These are phyloP conservation scores for Leucoptera coffeella DNA, from an alignment of 2,888 invertebrate genomes.

Conservation along the genomic window DNA sequence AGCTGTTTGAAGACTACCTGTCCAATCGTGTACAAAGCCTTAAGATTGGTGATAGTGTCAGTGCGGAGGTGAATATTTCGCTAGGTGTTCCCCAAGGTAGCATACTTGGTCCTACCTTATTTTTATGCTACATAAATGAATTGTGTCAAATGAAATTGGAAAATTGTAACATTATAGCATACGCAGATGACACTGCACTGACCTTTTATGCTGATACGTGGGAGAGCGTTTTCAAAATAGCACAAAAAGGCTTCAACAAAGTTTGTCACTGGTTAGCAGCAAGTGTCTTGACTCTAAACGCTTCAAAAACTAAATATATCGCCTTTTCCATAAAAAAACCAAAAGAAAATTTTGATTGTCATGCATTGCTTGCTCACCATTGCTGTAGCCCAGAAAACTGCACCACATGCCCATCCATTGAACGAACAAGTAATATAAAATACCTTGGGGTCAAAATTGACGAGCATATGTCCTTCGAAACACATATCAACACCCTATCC, in stretches of 20 bases:
- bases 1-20: slow-evolving; percentile 6
- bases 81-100: slow-evolving; percentile 3
- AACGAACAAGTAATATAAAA: too few species aligned
- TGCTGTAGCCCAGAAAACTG: too few species aligned
- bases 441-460: too few species aligned
- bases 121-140: slow-evolving; percentile 1
- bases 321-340: too few species aligned
- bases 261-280: slow-evolving; percentile 1
- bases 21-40: background rate
- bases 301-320: slow-evolving; percentile 1
- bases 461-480: too few species aligned
- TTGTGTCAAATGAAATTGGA: background rate
- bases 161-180: background rate
- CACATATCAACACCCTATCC: too few species aligned
- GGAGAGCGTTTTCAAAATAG: background rate
- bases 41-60: slow-evolving; percentile 1
- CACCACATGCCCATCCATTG: too few species aligned
- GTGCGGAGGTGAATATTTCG: too few species aligned
- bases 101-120: slow-evolving; percentile 1
- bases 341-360: too few species aligned
- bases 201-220: slow-evolving; percentile 1
- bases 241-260: slow-evolving; percentile 1
- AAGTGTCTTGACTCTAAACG: slow-evolving; percentile 1
- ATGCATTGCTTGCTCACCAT: too few species aligned
- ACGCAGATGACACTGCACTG: slow-evolving; percentile 4